Evolutionary conservation across 2,797 vertebrate genomes (phyloP).

Genomic region (Syngnathus rostellatus): DNA sequence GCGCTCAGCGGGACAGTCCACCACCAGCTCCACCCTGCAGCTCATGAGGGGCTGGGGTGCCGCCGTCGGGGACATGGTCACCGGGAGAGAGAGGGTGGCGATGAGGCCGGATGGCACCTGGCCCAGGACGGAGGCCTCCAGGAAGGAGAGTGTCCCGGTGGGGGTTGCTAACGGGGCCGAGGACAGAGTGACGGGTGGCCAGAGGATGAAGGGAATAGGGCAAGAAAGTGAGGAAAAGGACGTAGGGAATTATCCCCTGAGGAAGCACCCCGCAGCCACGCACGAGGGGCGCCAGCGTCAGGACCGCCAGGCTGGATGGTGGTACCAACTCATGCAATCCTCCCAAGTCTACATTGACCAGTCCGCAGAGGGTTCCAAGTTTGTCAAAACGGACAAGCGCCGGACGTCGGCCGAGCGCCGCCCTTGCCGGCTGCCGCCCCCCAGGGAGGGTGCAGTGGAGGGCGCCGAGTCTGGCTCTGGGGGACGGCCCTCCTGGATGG

Average conservation of each 20-base stretch:
- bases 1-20: conserved; percentile 74
- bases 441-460: conserved; percentile 87
- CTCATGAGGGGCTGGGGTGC: conserved; percentile 76
- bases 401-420: conserved; percentile 69
- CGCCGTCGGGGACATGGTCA: conserved; percentile 47
- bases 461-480: conserved; percentile 79
- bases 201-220: conserved; percentile 56
- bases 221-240: conserved; percentile 24
- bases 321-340: conserved; percentile 98
- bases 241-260: too few species aligned
- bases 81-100: conserved; percentile 37
- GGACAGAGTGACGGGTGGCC: conserved; percentile 34
- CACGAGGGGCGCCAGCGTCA: conserved; percentile 8
- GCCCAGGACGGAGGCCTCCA: conserved; percentile 52
- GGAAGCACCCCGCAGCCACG: background rate
- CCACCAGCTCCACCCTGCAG: conserved; percentile 87
- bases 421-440: conserved; percentile 65
- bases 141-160: conserved; percentile 30
- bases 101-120: conserved; percentile 65
- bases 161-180: conserved; percentile 37
- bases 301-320: conserved; percentile 85
- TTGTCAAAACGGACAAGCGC: conserved; percentile 73
- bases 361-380: conserved; percentile 75
- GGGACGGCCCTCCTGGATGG: conserved; percentile 86
- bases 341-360: conserved; percentile 96